A percentile compares a stretch with the other conserved stretches of the same genome.
Evolutionary conservation across 2,113 vertebrate genomes (phyloP).

Genomic region (Danionella cerebrum): DNA sequence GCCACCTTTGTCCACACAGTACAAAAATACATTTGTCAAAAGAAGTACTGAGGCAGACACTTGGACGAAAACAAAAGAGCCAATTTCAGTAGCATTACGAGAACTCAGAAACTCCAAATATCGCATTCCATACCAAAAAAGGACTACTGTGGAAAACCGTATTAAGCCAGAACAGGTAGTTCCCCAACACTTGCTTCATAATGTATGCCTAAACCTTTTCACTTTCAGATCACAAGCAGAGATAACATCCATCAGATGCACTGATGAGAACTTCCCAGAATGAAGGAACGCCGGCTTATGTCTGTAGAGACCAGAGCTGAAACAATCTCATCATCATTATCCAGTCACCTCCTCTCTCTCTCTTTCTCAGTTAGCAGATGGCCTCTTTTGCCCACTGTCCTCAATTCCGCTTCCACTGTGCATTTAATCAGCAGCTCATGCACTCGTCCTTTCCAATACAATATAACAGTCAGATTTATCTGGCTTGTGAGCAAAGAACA

Average conservation of each 20-base stretch:
- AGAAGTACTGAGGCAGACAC: neutral
- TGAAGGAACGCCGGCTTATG: neutral
- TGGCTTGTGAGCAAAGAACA: neutral
- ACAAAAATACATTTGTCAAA: neutral
- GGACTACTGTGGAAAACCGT: no score
- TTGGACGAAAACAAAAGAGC: neutral
- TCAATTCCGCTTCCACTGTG: slow-evolving; percentile 17
- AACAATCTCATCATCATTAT: neutral
- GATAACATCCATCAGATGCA: neutral
- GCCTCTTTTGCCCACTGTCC: slow-evolving; percentile 30
- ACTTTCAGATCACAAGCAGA: neutral
- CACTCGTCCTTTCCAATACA: slow-evolving; percentile 5
- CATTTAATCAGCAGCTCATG: neutral
- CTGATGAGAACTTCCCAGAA: neutral
- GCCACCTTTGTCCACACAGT: neutral
- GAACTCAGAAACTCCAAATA: neutral
- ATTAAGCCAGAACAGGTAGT: no score
- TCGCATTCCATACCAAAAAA: no score
- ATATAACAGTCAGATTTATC: slow-evolving; percentile 3
- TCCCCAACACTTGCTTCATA: no score
- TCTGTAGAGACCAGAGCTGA: neutral
- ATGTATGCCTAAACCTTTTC: no score
- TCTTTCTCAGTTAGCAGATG: slow-evolving; percentile 4
- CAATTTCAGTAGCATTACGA: neutral
- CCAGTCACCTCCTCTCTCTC: neutral